Conservation (phyloP, 2,888 invertebrate species). For the Nomada fabriciana region DNA sequence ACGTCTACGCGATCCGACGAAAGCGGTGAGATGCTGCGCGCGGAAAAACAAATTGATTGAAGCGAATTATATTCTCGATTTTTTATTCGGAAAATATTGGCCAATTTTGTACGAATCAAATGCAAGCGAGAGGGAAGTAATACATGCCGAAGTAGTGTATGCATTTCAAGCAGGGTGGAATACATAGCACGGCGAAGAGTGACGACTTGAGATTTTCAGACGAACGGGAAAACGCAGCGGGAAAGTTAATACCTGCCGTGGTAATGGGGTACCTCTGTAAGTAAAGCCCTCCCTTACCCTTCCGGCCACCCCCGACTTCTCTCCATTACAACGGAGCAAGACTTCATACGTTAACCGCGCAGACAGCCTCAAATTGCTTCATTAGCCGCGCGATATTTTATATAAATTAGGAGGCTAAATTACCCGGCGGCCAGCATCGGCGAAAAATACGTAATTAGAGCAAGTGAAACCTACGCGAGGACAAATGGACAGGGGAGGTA, state of each 20-base stretch:
- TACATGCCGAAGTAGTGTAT: neutral
- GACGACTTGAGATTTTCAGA: slow-evolving; percentile 63
- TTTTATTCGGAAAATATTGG: too few relatives aligned
- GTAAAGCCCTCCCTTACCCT: slow-evolving; percentile 64
- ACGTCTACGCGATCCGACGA: slow-evolving; percentile 38
- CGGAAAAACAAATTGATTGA: neutral
- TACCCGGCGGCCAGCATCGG: slow-evolving; percentile 72
- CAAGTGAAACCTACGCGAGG: slow-evolving; percentile 65
- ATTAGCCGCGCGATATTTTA: slow-evolving; percentile 83
- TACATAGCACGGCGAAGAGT: slow-evolving; percentile 19
- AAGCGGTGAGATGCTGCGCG: slow-evolving; percentile 9
- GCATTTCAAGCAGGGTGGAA: neutral
- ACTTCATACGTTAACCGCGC: slow-evolving; percentile 81
- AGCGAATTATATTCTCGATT: too few relatives aligned
- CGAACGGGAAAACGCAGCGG: slow-evolving; percentile 47
- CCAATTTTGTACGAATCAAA: too few relatives aligned
- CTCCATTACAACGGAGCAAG: slow-evolving; percentile 76
- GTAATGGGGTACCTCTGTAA: slow-evolving; percentile 69
- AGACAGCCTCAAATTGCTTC: slow-evolving; percentile 84
- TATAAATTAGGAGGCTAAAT: slow-evolving; percentile 83
- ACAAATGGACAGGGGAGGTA: slow-evolving; percentile 14
- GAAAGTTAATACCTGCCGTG: slow-evolving; percentile 69
- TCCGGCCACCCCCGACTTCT: slow-evolving; percentile 56
- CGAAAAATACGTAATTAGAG: slow-evolving; percentile 81
- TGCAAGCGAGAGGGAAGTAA: neutral